These are phyloP conservation scores for Eulemur albifrons DNA, from an alignment of 2,797 vertebrate genomes.

Conservation along the genomic window DNA sequence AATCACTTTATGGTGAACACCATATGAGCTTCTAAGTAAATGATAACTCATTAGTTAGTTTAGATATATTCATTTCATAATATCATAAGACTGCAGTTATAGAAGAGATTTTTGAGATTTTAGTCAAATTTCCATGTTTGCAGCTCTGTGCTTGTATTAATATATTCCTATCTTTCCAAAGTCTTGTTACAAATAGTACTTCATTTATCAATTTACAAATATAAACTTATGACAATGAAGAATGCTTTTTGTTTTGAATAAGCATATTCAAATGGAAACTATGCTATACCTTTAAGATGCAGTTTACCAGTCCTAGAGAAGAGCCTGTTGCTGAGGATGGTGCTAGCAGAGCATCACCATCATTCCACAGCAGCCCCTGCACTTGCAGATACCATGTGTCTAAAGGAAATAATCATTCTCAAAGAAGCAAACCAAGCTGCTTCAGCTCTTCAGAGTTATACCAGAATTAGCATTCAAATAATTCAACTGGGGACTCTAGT, in stretches of 20 bases:
- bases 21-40: background rate
- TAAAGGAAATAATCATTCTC: background rate
- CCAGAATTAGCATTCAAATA: background rate
- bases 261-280: background rate
- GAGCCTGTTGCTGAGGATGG: background rate
- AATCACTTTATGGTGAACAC: background rate
- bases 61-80: background rate
- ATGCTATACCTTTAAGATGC: background rate
- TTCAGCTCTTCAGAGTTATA: background rate
- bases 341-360: background rate
- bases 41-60: background rate
- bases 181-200: background rate
- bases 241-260: background rate
- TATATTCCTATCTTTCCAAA: background rate
- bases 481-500: background rate
- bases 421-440: background rate
- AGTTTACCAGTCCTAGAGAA: background rate
- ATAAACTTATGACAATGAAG: background rate
- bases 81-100: background rate
- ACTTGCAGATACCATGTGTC: background rate
- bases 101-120: background rate
- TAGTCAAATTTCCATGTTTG: background rate
- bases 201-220: background rate
- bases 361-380: background rate
- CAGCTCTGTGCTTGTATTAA: background rate